These are phyloP conservation scores for Hypercompe scribonia DNA, from an alignment of 2,888 invertebrate species.

Conservation along the genomic window DNA sequence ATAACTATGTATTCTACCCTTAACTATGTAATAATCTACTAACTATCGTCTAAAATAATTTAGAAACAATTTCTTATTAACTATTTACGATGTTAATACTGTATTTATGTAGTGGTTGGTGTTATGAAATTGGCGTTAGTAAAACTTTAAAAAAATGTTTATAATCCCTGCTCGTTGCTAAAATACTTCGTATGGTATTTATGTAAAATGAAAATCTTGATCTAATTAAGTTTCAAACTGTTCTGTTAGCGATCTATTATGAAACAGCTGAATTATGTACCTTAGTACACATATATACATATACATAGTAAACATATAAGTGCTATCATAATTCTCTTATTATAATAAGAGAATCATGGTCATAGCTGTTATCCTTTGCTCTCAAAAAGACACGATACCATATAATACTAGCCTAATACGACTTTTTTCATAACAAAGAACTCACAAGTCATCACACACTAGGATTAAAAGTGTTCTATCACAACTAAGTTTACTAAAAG, in stretches of 20 bases:
- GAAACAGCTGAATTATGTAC: too few species aligned
- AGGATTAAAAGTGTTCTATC: background rate
- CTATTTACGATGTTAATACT: background rate
- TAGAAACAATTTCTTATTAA: constrained; percentile 49
- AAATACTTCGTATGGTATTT: background rate
- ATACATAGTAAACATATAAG: too few species aligned
- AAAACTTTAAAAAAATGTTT: constrained; percentile 1
- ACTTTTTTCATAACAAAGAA: background rate
- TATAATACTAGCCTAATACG: too few species aligned
- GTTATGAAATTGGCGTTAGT: constrained; percentile 1
- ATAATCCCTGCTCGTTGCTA: background rate
- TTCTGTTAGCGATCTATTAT: too few species aligned
- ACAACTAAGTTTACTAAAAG: background rate
- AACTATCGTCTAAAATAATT: constrained; percentile 37
- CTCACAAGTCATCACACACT: background rate
- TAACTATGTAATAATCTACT: constrained; percentile 47
- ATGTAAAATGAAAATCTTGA: background rate
- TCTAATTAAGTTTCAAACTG: background rate
- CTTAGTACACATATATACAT: too few species aligned
- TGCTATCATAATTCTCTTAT: too few species aligned
- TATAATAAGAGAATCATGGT: too few species aligned
- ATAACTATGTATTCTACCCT: constrained; percentile 49
- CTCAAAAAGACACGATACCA: too few species aligned
- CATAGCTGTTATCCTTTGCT: background rate
- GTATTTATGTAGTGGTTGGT: background rate